Base-by-base conservation (phyloP, 2,797 vertebrate species). In the Vireo griseus region DNA sequence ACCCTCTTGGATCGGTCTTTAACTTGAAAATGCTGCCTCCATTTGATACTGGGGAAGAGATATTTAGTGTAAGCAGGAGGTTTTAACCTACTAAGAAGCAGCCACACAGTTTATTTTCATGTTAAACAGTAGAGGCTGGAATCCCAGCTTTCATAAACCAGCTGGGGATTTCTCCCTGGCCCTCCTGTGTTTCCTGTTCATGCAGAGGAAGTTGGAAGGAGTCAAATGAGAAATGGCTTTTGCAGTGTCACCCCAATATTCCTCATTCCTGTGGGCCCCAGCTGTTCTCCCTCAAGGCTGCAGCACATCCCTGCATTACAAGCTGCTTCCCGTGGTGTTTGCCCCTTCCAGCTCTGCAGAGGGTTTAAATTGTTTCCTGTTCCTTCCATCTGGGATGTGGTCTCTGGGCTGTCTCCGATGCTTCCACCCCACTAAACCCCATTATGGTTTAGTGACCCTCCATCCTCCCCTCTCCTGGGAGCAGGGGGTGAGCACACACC, bases 381-480 rank as follows among this genome's bases (percentile, higher is more conserved):
- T 76, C 77, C 87, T 82, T 42, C 87, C 61, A 3, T 33, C n/a
- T 59, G 90, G 93, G 93, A 72, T 95, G 94, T 83, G 93, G 94
- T 80, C 85, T 89, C 84, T 2, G 1, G 3, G 33, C 86, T 82
- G 92, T 58, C 91, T 90, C 62, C 0, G 4, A 9, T 28, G 66
- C 87, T 96, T 94, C 95, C 95, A 88, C 66, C 75, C 87, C 90
- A 77, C 85, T 19, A 52, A 89, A 72, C 31, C 37, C 89, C 88
- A 90, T 75, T 19, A 51, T 25, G 66, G 90, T 92, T 94, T 92
- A 65, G 83, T 68, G 90, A 61, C 50, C n/a, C 35, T 81, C 29
- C 66, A 37, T 6, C 90, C 54, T 86, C 37, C 37, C 47, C 55
- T 74, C 85, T 75, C 87, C 91, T 40, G 65, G 58, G 47, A 80